Conservation (phyloP, 2,888 invertebrate species). For the Eremobia ochroleuca region DNA sequence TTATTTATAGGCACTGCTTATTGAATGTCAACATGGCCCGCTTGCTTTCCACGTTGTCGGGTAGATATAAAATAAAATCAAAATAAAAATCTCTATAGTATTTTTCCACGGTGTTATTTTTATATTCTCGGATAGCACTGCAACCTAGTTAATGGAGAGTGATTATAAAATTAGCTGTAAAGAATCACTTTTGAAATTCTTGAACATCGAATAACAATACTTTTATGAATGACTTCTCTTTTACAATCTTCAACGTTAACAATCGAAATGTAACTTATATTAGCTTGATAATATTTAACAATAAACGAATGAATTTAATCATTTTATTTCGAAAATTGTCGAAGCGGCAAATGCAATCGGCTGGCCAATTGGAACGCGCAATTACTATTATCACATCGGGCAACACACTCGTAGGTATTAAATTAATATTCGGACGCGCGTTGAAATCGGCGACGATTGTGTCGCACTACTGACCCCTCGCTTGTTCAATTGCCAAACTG, state of each 20-base stretch:
- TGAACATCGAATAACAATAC: not conserved
- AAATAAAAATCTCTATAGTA: constrained; percentile 28
- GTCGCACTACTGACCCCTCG: constrained; percentile 45
- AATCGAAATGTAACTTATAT: constrained; percentile 30
- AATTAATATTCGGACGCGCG: constrained; percentile 68
- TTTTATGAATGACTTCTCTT: not conserved
- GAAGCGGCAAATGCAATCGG: constrained; percentile 36
- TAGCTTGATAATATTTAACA: constrained; percentile 41
- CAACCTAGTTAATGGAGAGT: not conserved
- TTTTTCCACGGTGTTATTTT: constrained; percentile 17
- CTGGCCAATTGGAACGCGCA: constrained; percentile 65
- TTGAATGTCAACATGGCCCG: constrained; percentile 59
- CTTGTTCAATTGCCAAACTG: constrained; percentile 71
- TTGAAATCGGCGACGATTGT: constrained; percentile 50
- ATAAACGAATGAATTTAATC: constrained; percentile 35
- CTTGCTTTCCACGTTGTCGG: constrained; percentile 47
- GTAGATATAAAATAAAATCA: constrained; percentile 48
- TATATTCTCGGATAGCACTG: not conserved
- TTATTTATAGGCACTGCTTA: constrained; percentile 71
- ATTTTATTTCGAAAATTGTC: constrained; percentile 48
- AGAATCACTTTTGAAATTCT: not conserved
- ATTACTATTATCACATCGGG: constrained; percentile 75
- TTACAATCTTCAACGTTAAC: not conserved
- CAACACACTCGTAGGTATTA: constrained; percentile 67
- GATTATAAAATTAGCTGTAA: not conserved